Evolutionary conservation across 23 tunicate genomes (phyloP).

Genomic region (Ascidia mentula): DNA sequence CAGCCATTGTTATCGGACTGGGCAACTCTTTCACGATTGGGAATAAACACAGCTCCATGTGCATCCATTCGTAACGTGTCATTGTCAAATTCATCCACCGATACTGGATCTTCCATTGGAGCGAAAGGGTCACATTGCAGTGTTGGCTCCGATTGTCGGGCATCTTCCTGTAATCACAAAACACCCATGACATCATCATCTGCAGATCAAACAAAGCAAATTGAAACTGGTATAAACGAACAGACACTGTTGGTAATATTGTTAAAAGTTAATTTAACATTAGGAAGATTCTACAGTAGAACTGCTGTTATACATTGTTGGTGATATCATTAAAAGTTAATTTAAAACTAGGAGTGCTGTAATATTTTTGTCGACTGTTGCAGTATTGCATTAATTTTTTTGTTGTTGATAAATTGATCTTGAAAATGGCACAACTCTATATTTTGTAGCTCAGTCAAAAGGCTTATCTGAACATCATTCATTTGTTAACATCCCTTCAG

Average conservation of each 20-base stretch:
- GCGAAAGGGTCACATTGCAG: background rate
- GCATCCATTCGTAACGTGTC: too few relatives aligned
- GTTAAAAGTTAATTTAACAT: too few relatives aligned
- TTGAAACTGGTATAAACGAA: constrained; percentile 12
- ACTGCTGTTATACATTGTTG: too few relatives aligned
- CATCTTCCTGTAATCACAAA: background rate
- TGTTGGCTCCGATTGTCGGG: background rate
- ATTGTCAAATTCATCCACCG: background rate
- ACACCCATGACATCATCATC: background rate
- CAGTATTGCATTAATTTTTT: background rate
- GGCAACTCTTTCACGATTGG: background rate
- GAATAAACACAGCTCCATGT: background rate
- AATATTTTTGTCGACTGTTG: background rate
- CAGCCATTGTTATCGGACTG: background rate
- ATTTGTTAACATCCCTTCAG: constrained; percentile 6
- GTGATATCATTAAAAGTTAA: too few relatives aligned
- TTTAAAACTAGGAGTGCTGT: too few relatives aligned
- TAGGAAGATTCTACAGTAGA: too few relatives aligned
- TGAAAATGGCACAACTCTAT: background rate
- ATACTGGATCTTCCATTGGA: background rate
- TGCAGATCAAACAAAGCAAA: background rate
- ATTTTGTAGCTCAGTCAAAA: background rate
- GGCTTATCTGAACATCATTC: constrained; percentile 13
- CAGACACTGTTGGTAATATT: too few relatives aligned
- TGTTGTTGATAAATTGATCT: too few relatives aligned